Percentiles rank a stretch among this genome's conserved stretches.
phyloP scores from a whole-genome alignment of 2,113 vertebrate species.

The Pachypanchax playfairii region DNA sequence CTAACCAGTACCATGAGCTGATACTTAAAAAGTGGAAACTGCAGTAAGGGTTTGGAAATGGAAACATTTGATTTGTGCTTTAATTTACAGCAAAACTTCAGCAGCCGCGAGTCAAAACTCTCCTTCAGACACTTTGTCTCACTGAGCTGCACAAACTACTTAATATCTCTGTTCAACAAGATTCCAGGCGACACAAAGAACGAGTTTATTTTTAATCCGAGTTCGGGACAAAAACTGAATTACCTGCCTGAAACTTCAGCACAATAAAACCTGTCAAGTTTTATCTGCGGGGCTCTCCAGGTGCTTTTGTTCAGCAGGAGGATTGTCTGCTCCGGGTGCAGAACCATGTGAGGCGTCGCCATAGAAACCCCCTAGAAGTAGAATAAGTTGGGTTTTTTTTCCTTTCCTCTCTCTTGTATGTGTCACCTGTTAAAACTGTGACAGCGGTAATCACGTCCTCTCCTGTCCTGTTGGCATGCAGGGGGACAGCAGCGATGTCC shows the following conservation, averaged over 20 bases:
- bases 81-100: too few relatives aligned
- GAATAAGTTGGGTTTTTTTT: conserved; percentile 60
- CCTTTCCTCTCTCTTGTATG: conserved; percentile 28
- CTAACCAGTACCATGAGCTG: too few relatives aligned
- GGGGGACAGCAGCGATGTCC: conserved; percentile 12
- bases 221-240: conserved; percentile 44
- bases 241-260: conserved; percentile 46
- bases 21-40: too few relatives aligned
- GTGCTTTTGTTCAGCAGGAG: conserved; percentile 64
- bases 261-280: conserved; percentile 57
- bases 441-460: conserved; percentile 36
- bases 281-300: conserved; percentile 47
- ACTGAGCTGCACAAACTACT: conserved; percentile 10
- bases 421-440: conserved; percentile 61
- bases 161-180: conserved; percentile 25
- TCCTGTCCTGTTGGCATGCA: conserved; percentile 20
- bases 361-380: conserved; percentile 83
- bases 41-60: too few relatives aligned
- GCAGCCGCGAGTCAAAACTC: not conserved
- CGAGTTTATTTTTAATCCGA: conserved; percentile 49
- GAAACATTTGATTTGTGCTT: too few relatives aligned
- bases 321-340: conserved; percentile 57
- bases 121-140: conserved; percentile 1
- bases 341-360: conserved; percentile 66
- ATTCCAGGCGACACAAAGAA: conserved; percentile 45